Percentiles rank a stretch among this genome's conserved stretches.
Evolutionary conservation across 23 tunicate genomes (phyloP).

Genomic region (Trididemnum clinides): DNA sequence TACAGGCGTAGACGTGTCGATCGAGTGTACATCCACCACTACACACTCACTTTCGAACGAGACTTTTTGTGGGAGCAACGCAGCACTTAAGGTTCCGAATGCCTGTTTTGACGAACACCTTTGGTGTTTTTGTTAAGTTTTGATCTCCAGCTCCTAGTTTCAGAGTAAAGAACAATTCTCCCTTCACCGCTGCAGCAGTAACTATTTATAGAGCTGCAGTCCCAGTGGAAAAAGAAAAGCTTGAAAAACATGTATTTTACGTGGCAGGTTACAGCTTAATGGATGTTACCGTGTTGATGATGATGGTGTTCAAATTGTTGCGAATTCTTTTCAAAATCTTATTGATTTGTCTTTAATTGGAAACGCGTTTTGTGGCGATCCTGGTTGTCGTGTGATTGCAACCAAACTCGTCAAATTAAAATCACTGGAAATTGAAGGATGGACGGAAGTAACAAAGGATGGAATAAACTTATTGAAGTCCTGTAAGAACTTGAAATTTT

Average conservation of each 20-base stretch:
- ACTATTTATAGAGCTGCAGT: too few relatives aligned
- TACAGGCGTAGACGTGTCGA: too few relatives aligned
- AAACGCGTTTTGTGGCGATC: conserved; percentile 57
- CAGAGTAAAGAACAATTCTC: too few relatives aligned
- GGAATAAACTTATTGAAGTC: conserved; percentile 37
- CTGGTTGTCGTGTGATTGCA: conserved; percentile 28
- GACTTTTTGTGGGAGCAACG: too few relatives aligned
- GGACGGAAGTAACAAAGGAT: conserved; percentile 47
- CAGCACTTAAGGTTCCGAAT: too few relatives aligned
- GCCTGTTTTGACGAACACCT: too few relatives aligned
- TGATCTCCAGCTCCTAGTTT: too few relatives aligned
- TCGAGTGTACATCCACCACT: too few relatives aligned
- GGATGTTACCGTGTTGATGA: conserved; percentile 63
- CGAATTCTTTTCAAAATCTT: conserved; percentile 46
- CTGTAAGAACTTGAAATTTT: conserved; percentile 48
- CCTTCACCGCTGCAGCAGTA: too few relatives aligned
- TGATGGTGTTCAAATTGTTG: conserved; percentile 49
- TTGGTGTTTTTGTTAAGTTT: too few relatives aligned
- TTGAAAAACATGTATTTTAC: neutral
- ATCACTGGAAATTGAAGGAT: conserved; percentile 76
- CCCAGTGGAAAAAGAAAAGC: neutral
- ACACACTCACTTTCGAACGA: too few relatives aligned
- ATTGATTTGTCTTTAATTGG: conserved; percentile 51
- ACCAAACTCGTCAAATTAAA: conserved; percentile 17
- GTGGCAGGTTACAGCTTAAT: conserved; percentile 49